Conservation (phyloP, 2,113 vertebrate genomes). For the Pandion haliaetus region DNA sequence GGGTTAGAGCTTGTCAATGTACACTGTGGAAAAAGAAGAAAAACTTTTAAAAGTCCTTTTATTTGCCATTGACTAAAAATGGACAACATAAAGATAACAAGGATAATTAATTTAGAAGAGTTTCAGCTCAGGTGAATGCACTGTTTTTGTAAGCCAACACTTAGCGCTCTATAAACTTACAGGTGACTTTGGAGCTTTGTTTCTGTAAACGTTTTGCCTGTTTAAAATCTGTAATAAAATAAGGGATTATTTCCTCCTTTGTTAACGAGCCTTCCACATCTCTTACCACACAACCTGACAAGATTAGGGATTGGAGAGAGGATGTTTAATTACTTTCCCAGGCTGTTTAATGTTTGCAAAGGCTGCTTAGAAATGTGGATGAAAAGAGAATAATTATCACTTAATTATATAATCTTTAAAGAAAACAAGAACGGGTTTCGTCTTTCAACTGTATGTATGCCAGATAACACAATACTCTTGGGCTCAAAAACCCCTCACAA, state of each 20-base stretch:
- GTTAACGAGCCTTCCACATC: neutral
- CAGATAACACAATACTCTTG: neutral
- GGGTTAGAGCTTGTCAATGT: neutral
- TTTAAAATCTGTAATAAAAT: neutral
- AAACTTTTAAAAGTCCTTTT: neutral
- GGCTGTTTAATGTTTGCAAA: slow-evolving; percentile 2
- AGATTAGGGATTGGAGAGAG: neutral
- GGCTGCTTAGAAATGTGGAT: neutral
- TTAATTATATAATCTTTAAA: slow-evolving; percentile 1
- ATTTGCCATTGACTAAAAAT: neutral
- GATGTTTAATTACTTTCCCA: slow-evolving; percentile 16
- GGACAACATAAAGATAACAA: neutral
- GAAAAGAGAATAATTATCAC: slow-evolving; percentile 11
- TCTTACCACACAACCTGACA: neutral
- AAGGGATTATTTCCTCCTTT: neutral
- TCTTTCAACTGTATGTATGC: neutral
- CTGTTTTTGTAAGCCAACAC: neutral
- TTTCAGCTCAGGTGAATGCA: neutral
- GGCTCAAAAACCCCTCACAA: neutral
- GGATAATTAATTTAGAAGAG: neutral
- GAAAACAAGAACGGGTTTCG: neutral
- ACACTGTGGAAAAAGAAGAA: neutral
- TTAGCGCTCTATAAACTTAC: neutral
- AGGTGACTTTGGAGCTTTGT: neutral
- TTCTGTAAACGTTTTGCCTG: neutral